Evolutionary conservation across 2,797 vertebrate genomes (phyloP).

Genomic region (Schizopygopsis pylzovi): DNA sequence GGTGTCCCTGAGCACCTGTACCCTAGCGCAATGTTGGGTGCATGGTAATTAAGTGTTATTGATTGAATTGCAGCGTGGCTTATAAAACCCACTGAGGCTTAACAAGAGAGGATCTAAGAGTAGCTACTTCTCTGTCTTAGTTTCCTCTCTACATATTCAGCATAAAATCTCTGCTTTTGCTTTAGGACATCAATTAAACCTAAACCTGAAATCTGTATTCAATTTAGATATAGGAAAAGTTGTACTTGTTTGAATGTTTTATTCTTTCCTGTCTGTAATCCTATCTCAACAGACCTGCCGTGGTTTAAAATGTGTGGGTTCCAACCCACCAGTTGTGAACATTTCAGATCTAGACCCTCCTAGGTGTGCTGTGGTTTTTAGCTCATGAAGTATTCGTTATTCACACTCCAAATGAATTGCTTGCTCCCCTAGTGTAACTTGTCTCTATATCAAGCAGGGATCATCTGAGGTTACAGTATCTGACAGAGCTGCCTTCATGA

Average conservation of each 20-base stretch:
- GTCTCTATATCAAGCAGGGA: constrained; percentile 9
- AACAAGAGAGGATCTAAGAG: constrained; percentile 63
- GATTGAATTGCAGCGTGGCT: constrained; percentile 81
- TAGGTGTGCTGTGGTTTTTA: not conserved
- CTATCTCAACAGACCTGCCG: not conserved
- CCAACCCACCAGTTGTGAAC: not conserved
- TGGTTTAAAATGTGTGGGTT: not conserved
- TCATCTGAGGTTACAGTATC: constrained; percentile 40
- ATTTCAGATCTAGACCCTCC: not conserved
- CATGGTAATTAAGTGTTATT: constrained; percentile 81
- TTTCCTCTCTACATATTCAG: constrained; percentile 43
- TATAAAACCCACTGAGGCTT: constrained; percentile 70
- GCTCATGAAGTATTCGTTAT: constrained; percentile 25
- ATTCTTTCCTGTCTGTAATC: not conserved
- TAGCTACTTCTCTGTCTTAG: constrained; percentile 46
- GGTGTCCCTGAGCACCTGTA: constrained; percentile 56
- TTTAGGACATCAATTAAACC: not conserved
- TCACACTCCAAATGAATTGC: constrained; percentile 6
- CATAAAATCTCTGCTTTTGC: constrained; percentile 6
- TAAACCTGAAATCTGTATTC: not conserved
- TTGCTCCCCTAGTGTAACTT: not conserved
- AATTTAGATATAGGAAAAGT: not conserved
- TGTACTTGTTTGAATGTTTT: not conserved
- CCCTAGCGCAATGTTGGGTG: constrained; percentile 74
- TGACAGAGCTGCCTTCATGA: constrained; percentile 60